Base-by-base conservation (phyloP, 2,888 invertebrate genomes). In the Congeria kusceri region DNA sequence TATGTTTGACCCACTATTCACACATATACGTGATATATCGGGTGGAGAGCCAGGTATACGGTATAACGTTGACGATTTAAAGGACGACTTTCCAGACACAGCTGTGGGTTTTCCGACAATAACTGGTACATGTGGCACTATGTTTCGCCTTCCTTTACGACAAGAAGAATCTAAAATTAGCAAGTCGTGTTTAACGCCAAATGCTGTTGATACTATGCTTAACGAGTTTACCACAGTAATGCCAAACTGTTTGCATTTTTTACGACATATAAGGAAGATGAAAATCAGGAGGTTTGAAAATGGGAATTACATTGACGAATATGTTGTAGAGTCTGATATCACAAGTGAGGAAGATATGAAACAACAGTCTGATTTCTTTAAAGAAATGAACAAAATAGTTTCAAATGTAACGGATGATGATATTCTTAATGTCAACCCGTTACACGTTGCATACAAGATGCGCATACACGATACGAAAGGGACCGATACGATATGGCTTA, bases 1-100 rank as follows among this genome's bases (percentile, higher is more conserved):
- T 76, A 76, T 91, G 18, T 88, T 92, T 78, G 92, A 92, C 80
- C 92, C 92, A 20, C 81, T 89, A 39, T 88, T 86, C 29, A 85
- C 79, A 58, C 88, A 88, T 77, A 82, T 91, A 1, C 88, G 88
- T 7, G 84, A 77, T 9, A 77, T 83, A 29, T 49, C 53, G 3
- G 29, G 15, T n/a, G 46, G 57, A n/a, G 64, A 69, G 49, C 86
- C 86, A 11, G 86, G 87, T 23, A 68, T 68, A 3, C 67, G 67
- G 59, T 80, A 57, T 62, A n/a, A 86, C 25, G 59, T 84, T 25
- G 18, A 66, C 3, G 75, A 64, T 3, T 28, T 86, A 3, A 58
- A 72, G 32, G 47, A 64, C 18, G 29, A 68, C 11, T 82, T 84
- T 49, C 75, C 78, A 7, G 82, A 81, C 65, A 69, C 77, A 18